These are phyloP conservation scores for Macaca nemestrina DNA, from an alignment of 2,113 vertebrate genomes.

Conservation along the genomic window DNA sequence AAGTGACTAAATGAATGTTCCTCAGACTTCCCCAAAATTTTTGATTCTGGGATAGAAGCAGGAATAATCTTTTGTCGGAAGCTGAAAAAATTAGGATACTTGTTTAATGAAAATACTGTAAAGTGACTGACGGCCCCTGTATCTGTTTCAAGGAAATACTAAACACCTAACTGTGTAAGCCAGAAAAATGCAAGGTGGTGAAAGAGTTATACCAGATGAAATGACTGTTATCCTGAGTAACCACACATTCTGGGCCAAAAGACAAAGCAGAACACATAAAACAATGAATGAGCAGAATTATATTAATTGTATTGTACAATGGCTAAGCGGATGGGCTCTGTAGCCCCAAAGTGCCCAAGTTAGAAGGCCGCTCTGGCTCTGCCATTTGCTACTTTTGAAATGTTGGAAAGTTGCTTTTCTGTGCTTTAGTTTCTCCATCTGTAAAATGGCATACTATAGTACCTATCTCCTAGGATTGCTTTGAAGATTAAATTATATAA, in stretches of 20 bases:
- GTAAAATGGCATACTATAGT: not conserved
- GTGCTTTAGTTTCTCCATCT: not conserved
- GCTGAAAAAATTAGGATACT: not conserved
- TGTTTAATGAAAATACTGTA: constrained; percentile 9
- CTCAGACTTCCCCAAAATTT: not conserved
- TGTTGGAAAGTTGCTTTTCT: not conserved
- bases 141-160: not conserved
- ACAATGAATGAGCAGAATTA: not conserved
- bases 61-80: constrained; percentile 37
- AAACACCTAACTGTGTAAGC: not conserved
- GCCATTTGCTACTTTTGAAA: not conserved
- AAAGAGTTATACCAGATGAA: not conserved
- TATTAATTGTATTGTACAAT: not conserved
- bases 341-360: not conserved
- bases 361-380: not conserved
- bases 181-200: not conserved
- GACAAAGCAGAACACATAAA: not conserved
- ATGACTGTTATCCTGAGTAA: not conserved
- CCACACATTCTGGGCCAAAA: not conserved
- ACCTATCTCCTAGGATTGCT: not conserved
- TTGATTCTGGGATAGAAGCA: not conserved
- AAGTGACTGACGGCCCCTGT: not conserved
- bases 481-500: constrained; percentile 37
- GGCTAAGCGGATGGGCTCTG: not conserved
- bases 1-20: constrained; percentile 22